Base-by-base conservation (phyloP, 1,140 invertebrate genomes). In the Cotesia glomerata region DNA sequence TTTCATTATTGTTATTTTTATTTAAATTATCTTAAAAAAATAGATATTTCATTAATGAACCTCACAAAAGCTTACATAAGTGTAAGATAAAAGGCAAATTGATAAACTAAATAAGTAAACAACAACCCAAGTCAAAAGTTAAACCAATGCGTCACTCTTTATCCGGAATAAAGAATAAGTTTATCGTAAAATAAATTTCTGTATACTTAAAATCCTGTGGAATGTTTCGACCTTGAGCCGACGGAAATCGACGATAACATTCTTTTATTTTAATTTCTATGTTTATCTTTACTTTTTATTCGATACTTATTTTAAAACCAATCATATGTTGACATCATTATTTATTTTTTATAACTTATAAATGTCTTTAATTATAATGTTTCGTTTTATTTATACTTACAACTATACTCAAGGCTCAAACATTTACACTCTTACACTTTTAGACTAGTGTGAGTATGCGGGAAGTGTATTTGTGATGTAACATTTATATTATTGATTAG, bases 131-230 rank as follows among this genome's bases (percentile, higher is more conserved):
- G 58, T 70, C 45, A 59, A 62, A 16, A 69, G 51, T 51, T 14
- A 35, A 36, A 69, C 34, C 5, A 8, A 8, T 16, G 35, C 45
- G 16, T 56, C 39, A 16, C 34, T 39, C 36, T 71, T 74, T 71
- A 49, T 51, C 45, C 49, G 70, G 70, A 71, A 71, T 71, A 71
- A 64, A 51, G 56, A 71, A 56, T 62, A 52, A 51, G 39, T 26
- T 51, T 65, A 14, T 16, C 36, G n/a, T 4, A 1, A 64, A 59
- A 26, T 26, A 26, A 26, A 26, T 45, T 45, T 11, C 39, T 45
- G 39, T 45, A 8, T 1, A 7, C 8, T 7, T 45, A 45, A 45
- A 45, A 45, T 45, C 5, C 5, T 45, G 39, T 45, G 1, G 7
- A 11, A 45, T 45, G 7, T 45, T 45, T 45, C 7, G 39, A 45